Base-by-base conservation (phyloP, 1,140 invertebrate species). In the Halictus rubicundus region DNA sequence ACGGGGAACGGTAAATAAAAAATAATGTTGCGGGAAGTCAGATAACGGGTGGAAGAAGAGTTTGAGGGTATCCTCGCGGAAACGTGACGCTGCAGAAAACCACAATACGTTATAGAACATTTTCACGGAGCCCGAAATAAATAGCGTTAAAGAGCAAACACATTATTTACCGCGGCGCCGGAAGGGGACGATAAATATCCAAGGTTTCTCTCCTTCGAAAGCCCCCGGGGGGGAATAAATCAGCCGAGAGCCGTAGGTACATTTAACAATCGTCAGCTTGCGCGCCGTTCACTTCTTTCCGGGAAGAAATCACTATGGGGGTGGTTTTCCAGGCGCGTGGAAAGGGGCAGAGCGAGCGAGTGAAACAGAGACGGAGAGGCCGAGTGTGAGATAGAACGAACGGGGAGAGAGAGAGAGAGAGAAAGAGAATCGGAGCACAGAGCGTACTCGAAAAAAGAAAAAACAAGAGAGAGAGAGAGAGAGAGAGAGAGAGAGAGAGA, bases 181-280 rank as follows among this genome's bases (percentile, higher is more conserved):
- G 76, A 78, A 72, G 25, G 60, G 69, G 60, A 64, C 76, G 76
- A 78, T 78, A 78, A 78, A 78, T 78, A 72, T 78, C 76, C 76
- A 72, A 52, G 60, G 76, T 65, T 72, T 59, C 74, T 70, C 74
- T 69, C 5, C 69, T 78, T 78, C 76, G 68, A 78, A 65, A 57
- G 46, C 57, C 60, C 76, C 49, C 16, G 49, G 49, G 12, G 16
- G 71, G 69, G 76, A 78, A 78, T 78, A 78, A 78, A 78, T 78
- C 76, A 78, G 69, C 37, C 46, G 46, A 14, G 49, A 19, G 49
- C 46, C 69, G 60, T 72, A 63, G 76, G 69, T 78, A 78, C 76
- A 72, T 78, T 78, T 78, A 78, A 78, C 76, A 78, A 78, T 78
- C 76, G 69, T 78, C 76, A 78, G 76, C 76, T 78, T 32, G 66